phyloP scores from a whole-genome alignment of 2,888 invertebrate genomes.

The Agrotis segetum region DNA sequence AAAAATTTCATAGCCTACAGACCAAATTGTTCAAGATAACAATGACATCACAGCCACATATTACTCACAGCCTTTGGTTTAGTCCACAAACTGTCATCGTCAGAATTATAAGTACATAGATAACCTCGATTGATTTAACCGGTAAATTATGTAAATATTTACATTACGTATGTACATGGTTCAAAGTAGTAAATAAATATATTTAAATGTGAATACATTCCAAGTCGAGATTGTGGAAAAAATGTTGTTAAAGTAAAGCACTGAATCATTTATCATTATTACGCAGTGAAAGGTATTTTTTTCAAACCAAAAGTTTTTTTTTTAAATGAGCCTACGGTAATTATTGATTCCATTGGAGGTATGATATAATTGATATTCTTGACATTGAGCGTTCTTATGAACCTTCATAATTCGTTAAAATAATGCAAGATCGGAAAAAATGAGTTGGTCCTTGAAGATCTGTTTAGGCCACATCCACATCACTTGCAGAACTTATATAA shows the following conservation, averaged over 20 bases:
- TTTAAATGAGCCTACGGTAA: not conserved
- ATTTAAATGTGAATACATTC: constrained; percentile 37
- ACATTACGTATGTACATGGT: constrained; percentile 25
- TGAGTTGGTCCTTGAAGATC: not conserved
- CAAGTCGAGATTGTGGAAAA: constrained; percentile 21
- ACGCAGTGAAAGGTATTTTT: not conserved
- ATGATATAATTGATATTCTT: not conserved
- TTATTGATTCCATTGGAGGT: constrained; percentile 3
- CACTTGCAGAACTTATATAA: too few species aligned
- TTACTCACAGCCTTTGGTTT: constrained; percentile 1
- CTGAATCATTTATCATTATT: constrained; percentile 3
- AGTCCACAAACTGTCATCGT: constrained; percentile 9
- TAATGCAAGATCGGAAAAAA: not conserved
- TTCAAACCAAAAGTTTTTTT: not conserved
- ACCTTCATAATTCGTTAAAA: not conserved
- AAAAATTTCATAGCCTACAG: not conserved
- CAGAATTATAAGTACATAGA: constrained; percentile 19
- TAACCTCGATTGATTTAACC: constrained; percentile 42
- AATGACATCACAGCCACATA: constrained; percentile 14
- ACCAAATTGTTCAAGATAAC: not conserved
- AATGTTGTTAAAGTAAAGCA: not conserved
- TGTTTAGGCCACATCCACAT: too few species aligned
- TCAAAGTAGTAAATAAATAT: constrained; percentile 40
- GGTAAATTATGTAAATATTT: constrained; percentile 39
- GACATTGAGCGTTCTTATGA: not conserved